A percentile compares a stretch with the other conserved stretches of the same genome.
These are phyloP conservation scores for Cremastinae sp. DNA, from an alignment of 2,888 invertebrate species.

Conservation along the genomic window DNA sequence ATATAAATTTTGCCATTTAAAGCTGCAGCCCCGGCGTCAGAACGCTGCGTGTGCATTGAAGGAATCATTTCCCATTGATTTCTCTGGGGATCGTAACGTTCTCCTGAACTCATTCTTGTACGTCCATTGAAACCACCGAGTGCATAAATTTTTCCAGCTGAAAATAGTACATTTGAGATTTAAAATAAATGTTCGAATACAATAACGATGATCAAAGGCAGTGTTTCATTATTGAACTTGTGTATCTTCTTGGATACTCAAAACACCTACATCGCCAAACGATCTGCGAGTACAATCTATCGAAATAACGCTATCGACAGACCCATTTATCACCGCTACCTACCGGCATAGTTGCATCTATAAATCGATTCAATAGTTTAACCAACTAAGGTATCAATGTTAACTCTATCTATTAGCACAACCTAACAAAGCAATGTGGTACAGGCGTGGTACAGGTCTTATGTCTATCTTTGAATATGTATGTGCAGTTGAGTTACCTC, in stretches of 20 bases:
- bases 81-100: constrained; percentile 88
- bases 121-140: constrained; percentile 92
- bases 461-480: too few relatives aligned
- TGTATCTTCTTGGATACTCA: not conserved
- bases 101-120: constrained; percentile 88
- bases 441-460: too few relatives aligned
- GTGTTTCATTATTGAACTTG: not conserved
- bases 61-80: constrained; percentile 91
- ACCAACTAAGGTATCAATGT: too few relatives aligned
- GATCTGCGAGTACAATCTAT: too few relatives aligned
- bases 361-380: too few relatives aligned
- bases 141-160: constrained; percentile 88
- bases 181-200: not conserved
- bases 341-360: too few relatives aligned
- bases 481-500: too few relatives aligned
- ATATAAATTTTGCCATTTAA: constrained; percentile 88
- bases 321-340: too few relatives aligned
- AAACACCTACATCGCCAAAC: too few relatives aligned
- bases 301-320: too few relatives aligned
- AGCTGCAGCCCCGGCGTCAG: constrained; percentile 89
- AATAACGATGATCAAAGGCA: not conserved
- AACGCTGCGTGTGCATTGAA: constrained; percentile 88
- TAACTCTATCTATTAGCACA: too few relatives aligned
- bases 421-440: too few relatives aligned
- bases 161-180: not conserved